Evolutionary conservation across 1,140 invertebrate species (phyloP).

Genomic region (Babylonia areolata): DNA sequence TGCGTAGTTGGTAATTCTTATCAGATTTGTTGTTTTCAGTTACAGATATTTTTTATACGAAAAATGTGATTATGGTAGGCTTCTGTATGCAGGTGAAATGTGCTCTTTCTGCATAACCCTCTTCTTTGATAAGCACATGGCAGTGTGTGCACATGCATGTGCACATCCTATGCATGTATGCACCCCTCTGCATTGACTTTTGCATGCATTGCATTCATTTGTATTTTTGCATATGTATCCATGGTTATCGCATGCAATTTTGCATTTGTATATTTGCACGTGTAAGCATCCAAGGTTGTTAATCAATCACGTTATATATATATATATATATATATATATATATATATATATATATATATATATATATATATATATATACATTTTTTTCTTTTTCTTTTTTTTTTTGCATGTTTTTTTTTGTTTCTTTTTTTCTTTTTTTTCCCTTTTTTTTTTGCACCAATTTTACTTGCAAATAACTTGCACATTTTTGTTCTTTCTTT

Average conservation of each 20-base stretch:
- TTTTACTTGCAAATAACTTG: background rate
- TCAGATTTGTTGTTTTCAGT: too few relatives aligned
- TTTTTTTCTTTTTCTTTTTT: background rate
- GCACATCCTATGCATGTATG: background rate
- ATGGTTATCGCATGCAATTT: too few relatives aligned
- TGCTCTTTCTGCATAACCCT: too few relatives aligned
- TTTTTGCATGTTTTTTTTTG: conserved; percentile 20
- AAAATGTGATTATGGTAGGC: too few relatives aligned
- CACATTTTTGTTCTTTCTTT: background rate
- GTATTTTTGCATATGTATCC: background rate
- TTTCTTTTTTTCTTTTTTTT: background rate
- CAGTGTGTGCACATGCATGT: background rate
- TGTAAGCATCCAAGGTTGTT: too few relatives aligned
- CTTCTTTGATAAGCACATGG: too few relatives aligned
- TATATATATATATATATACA: background rate
- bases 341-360: background rate
- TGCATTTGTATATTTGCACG: too few relatives aligned
- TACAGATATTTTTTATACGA: too few relatives aligned
- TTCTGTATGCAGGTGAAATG: too few relatives aligned
- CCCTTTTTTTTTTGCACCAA: background rate
- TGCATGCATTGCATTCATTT: background rate
- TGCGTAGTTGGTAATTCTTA: too few relatives aligned
- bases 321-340: background rate
- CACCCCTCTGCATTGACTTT: background rate
- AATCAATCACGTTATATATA: too few relatives aligned